Base-by-base conservation (phyloP, 2,113 vertebrate species). In the Solenodon paradoxus region DNA sequence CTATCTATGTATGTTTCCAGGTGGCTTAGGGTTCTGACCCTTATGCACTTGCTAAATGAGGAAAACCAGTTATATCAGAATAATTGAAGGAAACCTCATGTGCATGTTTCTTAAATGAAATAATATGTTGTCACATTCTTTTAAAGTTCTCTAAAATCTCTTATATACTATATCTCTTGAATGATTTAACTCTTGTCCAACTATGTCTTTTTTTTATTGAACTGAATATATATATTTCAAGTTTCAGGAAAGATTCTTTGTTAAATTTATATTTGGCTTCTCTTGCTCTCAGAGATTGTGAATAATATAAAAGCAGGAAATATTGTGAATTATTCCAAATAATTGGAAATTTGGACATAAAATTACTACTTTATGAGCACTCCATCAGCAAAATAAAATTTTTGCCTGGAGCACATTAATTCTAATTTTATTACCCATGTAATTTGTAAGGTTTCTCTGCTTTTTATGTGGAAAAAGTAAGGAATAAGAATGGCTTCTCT, bases 391-490 rank as follows among this genome's bases (percentile, higher is more conserved):
- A 92, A 89, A 74, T 42, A 85, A 85, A 42, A 5, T 38, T 84
- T 95, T 95, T 93, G 40, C 53, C 84, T 74, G 38, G 28, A 93
- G 74, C 16, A 0, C 35, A 80, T 93, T 88, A 89, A 71, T 94
- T 96, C 57, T 78, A 93, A 89, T 88, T 89, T 86, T 93, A 96
- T 74, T 93, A 80, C 11, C 19, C 16, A 74, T 59, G 8, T 72
- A 92, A 59, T 95, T 95, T 78, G 45, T 82, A 80, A 68, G 85
- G 30, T 95, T 92, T 96, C 68, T 68, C 42, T 72, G 72, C 15
- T 82, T 90, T 94, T 96, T 82, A 95, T 83, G 72, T 88, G 92
- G 89, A 94, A 85, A 94, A 96, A 93, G 63, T 78, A 94, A 88
- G 77, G 45, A 83, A 83, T 63, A 87, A n/a, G n/a, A 86, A 68